These are phyloP conservation scores for Buceros bicornis DNA, from an alignment of 2,797 vertebrate species.

Conservation along the genomic window DNA sequence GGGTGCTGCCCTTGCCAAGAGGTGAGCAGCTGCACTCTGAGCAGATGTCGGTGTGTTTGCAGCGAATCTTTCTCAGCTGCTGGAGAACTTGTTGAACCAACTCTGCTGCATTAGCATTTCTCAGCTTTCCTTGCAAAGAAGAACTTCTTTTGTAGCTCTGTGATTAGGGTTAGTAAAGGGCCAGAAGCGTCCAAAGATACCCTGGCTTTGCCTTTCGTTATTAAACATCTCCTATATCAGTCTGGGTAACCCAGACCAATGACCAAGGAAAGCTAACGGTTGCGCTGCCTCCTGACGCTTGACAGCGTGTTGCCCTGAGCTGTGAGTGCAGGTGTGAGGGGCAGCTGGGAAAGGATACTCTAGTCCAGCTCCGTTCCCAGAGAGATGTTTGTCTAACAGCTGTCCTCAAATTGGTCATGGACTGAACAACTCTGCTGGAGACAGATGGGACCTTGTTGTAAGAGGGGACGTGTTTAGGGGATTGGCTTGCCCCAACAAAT, in stretches of 20 bases:
- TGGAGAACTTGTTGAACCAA: not conserved
- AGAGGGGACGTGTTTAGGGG: not conserved
- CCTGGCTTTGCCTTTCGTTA: not conserved
- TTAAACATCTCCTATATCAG: not conserved
- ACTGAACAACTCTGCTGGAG: not conserved
- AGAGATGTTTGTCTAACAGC: not conserved
- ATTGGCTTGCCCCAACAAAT: not conserved
- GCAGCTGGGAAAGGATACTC: conserved; percentile 24
- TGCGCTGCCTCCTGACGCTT: not conserved
- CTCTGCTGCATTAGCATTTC: not conserved
- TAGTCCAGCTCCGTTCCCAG: conserved; percentile 7
- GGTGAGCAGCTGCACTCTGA: not conserved
- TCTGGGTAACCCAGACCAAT: not conserved
- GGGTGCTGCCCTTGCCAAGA: not conserved
- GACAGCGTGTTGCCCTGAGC: not conserved
- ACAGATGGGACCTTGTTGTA: not conserved
- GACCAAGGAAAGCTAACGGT: not conserved
- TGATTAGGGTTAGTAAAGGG: not conserved
- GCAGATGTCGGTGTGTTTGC: not conserved
- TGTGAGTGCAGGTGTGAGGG: not conserved
- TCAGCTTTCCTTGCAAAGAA: not conserved
- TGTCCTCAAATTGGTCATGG: not conserved
- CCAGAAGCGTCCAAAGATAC: not conserved
- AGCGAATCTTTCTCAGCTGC: not conserved
- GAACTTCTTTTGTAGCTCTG: not conserved